Conservation (phyloP, 1,140 invertebrate species). For the Drosophila parvula region DNA sequence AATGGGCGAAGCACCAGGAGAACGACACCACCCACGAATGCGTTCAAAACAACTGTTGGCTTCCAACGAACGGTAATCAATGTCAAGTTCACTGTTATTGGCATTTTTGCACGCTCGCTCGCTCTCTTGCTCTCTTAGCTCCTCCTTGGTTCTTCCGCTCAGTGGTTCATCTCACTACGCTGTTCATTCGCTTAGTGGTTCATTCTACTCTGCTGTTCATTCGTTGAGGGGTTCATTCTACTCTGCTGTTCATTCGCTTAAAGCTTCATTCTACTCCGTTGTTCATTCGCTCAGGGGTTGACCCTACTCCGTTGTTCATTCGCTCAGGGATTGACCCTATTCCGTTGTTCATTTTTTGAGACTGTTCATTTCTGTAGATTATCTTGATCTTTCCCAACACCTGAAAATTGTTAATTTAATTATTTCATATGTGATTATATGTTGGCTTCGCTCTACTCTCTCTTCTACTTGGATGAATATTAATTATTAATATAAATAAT, state of each 20-base stretch:
- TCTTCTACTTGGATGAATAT: too few species aligned
- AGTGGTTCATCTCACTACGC: background rate
- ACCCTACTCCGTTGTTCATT: background rate
- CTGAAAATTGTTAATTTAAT: too few species aligned
- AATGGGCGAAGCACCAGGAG: conserved; percentile 8
- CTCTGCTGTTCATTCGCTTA: too few species aligned
- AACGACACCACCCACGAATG: conserved; percentile 14
- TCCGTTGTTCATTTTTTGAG: too few species aligned
- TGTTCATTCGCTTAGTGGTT: background rate
- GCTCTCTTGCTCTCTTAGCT: background rate
- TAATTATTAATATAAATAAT: too few species aligned
- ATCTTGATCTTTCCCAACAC: background rate
- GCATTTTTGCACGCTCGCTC: background rate
- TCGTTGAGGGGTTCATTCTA: background rate
- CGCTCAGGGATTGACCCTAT: background rate
- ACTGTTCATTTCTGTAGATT: background rate
- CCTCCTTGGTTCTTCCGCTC: background rate
- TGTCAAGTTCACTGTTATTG: conserved; percentile 13
- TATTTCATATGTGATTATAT: too few species aligned
- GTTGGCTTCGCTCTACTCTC: too few species aligned
- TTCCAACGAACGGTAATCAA: background rate
- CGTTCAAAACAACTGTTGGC: conserved; percentile 2
- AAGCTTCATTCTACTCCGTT: background rate
- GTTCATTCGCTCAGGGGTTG: background rate
- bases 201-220: background rate